Conservation (phyloP, 2,888 invertebrate genomes). For the Pammene fasciana region DNA sequence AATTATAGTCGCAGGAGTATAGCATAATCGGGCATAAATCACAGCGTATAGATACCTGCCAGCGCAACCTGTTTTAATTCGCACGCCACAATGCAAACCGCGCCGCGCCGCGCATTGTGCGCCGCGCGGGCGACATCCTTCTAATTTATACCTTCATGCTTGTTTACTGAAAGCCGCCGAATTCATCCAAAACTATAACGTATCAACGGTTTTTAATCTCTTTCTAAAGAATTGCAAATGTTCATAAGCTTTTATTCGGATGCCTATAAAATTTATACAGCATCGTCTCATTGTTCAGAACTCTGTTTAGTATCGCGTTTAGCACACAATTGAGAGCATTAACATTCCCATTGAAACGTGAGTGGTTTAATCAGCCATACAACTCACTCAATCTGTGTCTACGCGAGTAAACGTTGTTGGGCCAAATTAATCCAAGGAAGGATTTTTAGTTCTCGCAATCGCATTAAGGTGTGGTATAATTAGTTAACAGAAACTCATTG, state of each 20-base stretch:
- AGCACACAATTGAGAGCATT: constrained; percentile 77
- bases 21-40: constrained; percentile 81
- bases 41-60: constrained; percentile 78
- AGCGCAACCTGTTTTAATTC: constrained; percentile 82
- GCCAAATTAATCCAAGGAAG: constrained; percentile 43
- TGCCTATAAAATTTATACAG: constrained; percentile 71
- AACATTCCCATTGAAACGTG: constrained; percentile 75
- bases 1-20: constrained; percentile 75
- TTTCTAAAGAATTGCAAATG: constrained; percentile 70
- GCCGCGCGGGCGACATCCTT: constrained; percentile 63
- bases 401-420: constrained; percentile 46
- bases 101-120: constrained; percentile 65
- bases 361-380: constrained; percentile 61
- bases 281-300: constrained; percentile 67
- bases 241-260: constrained; percentile 67
- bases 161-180: constrained; percentile 68
- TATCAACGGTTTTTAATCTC: constrained; percentile 65
- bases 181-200: constrained; percentile 63
- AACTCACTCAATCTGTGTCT: constrained; percentile 55
- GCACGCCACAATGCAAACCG: constrained; percentile 69
- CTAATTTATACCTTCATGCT: constrained; percentile 82
- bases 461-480: constrained; percentile 22
- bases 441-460: constrained; percentile 43
- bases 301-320: constrained; percentile 70
- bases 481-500: not conserved